These are phyloP conservation scores for Drosophila hydei DNA, from an alignment of 1,140 invertebrate species.

Conservation along the genomic window DNA sequence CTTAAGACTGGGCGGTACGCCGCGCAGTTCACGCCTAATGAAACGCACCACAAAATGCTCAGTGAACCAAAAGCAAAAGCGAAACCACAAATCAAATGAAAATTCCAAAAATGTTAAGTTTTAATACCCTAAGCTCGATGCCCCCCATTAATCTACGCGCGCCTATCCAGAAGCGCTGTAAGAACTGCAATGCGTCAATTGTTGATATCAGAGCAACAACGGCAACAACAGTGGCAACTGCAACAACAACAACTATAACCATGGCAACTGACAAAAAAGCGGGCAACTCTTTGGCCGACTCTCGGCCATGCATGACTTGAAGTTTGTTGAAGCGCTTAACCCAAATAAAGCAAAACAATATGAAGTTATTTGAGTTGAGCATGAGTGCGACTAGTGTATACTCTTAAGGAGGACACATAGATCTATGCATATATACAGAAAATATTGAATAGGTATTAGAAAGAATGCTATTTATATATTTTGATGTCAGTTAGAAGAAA, in stretches of 20 bases:
- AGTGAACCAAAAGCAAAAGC: slow-evolving; percentile 38
- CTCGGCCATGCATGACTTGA: slow-evolving; percentile 65
- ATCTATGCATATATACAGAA: neutral
- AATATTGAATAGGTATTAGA: neutral
- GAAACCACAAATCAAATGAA: slow-evolving; percentile 76
- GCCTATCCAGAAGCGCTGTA: slow-evolving; percentile 44
- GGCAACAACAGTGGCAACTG: neutral
- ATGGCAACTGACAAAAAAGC: slow-evolving; percentile 15
- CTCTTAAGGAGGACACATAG: neutral
- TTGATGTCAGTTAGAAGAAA: too few species aligned
- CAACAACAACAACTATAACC: slow-evolving; percentile 3
- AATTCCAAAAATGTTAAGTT: slow-evolving; percentile 63
- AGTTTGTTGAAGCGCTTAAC: slow-evolving; percentile 71
- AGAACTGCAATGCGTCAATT: slow-evolving; percentile 48
- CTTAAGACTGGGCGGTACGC: slow-evolving; percentile 60
- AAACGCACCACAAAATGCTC: slow-evolving; percentile 40
- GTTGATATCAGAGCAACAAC: slow-evolving; percentile 32
- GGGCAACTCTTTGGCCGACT: slow-evolving; percentile 47
- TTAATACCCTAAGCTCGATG: slow-evolving; percentile 20
- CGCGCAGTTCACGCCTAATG: slow-evolving; percentile 50
- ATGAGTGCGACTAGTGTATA: neutral
- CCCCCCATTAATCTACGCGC: slow-evolving; percentile 44
- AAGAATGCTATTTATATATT: too few species aligned
- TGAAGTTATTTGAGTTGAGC: neutral
- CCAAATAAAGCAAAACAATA: slow-evolving; percentile 57